Conservation (phyloP, 2,797 vertebrate species). For the Enteromius afrohamiltoni region DNA sequence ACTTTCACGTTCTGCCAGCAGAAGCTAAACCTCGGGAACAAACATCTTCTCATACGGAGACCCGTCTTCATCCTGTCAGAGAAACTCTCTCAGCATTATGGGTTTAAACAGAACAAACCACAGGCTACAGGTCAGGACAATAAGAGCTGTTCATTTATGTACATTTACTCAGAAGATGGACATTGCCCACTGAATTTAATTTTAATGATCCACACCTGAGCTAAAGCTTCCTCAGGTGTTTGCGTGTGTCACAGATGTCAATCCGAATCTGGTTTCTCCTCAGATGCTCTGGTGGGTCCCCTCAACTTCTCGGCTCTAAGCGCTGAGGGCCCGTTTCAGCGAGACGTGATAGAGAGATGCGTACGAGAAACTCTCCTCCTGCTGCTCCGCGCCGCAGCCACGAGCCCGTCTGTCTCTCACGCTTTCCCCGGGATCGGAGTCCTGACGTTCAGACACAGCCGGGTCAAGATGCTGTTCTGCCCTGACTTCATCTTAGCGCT, state of each 20-base stretch:
- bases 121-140: slow-evolving; percentile 76
- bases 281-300: slow-evolving; percentile 78
- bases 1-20: slow-evolving; percentile 82
- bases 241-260: not conserved
- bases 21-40: slow-evolving; percentile 75
- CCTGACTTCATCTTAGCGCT: slow-evolving; percentile 77
- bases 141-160: not conserved
- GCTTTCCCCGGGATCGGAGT: slow-evolving; percentile 79
- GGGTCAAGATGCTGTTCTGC: slow-evolving; percentile 85
- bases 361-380: slow-evolving; percentile 78
- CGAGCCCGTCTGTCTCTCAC: slow-evolving; percentile 71
- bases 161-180: not conserved
- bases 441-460: slow-evolving; percentile 75
- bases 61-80: slow-evolving; percentile 80
- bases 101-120: slow-evolving; percentile 74
- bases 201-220: not conserved
- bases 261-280: slow-evolving; percentile 19
- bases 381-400: slow-evolving; percentile 74
- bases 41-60: slow-evolving; percentile 70
- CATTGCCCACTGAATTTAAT: not conserved
- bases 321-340: slow-evolving; percentile 72
- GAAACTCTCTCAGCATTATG: slow-evolving; percentile 75
- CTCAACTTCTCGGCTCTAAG: slow-evolving; percentile 81
- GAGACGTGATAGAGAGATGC: slow-evolving; percentile 79
- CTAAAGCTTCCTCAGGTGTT: not conserved